Base-by-base conservation (phyloP, 2,113 vertebrate genomes). In the Sterna hirundo region DNA sequence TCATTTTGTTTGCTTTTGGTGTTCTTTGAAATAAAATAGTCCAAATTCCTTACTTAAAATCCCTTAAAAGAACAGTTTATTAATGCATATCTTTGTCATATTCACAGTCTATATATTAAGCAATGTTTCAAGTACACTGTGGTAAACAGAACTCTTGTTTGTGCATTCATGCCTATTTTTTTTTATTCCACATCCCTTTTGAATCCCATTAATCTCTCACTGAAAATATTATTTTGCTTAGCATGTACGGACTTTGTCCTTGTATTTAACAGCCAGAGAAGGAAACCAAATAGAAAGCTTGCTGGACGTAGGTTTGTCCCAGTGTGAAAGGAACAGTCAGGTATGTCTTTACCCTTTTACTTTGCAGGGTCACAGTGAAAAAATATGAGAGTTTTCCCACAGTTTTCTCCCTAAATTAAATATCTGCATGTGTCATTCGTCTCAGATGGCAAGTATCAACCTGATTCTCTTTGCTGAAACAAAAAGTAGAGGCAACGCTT, bases 1-100 rank as follows among this genome's bases (percentile, higher is more conserved):
- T 94, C 88, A 6, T 88, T 96, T 58, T 52, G 69, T 94, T 94
- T 82, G 38, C 88, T 91, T 75, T 62, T 84, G 19, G 44, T 88
- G 60, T 69, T 93, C 82, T 84, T 89, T 74, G 32, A 57, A 91
- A 92, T 86, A 71, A 91, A 81, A 66, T 74, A 71, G 44, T 78
- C 90, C 34, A 65, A 64, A 82, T 92, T 94, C 75, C 30, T 77
- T 60, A 6, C 38, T 84, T 76, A 36, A 76, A 82, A n/a, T 88
- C 66, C 46, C 58, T 83, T 90, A 58, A 77, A 86, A 90, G 47
- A 74, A 16, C 36, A 85, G 40, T 52, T 90, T 52, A 30, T 84
- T 10, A 38, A 1, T 60, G 42, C 54, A 2, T 88, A 4, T 58
- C 20, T 88, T 62, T 88, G 40, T 69, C 19, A 11, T 38, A 1